These are phyloP conservation scores for Elephantulus edwardii DNA, from an alignment of 2,113 vertebrate genomes.

Conservation along the genomic window DNA sequence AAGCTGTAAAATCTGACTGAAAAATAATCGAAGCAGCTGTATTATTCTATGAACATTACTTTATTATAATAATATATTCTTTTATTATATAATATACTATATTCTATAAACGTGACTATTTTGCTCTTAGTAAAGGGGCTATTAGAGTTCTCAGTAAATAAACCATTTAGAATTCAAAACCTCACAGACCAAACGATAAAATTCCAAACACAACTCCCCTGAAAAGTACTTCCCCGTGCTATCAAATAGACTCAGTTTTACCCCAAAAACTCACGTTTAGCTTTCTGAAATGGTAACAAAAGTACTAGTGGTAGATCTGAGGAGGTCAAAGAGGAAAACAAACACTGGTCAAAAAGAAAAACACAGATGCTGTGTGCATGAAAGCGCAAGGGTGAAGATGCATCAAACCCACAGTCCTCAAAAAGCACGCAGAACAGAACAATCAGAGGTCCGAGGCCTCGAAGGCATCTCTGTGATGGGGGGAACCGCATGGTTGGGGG, in stretches of 20 bases:
- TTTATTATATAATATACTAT: no score
- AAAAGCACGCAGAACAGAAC: not conserved
- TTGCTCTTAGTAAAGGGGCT: not conserved
- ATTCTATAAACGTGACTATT: no score
- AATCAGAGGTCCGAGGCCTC: not conserved
- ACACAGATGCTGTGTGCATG: accelerated
- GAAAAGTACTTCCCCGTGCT: constrained; percentile 16
- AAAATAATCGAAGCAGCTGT: not conserved
- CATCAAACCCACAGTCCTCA: not conserved
- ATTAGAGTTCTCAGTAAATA: constrained; percentile 35
- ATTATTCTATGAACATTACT: not conserved
- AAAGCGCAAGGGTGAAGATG: not conserved
- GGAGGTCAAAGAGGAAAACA: not conserved
- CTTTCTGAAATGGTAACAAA: not conserved
- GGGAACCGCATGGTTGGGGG: not conserved
- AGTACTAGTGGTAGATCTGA: not conserved
- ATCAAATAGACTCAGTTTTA: not conserved
- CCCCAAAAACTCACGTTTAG: not conserved
- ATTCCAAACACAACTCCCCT: not conserved
- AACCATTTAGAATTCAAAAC: not conserved
- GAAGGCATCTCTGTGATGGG: not conserved
- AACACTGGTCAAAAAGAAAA: constrained; percentile 29
- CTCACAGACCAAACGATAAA: constrained; percentile 48
- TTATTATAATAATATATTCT: no score
- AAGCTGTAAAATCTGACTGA: constrained; percentile 1